phyloP scores from a whole-genome alignment of 1,140 invertebrate species.

The Cydia strobilella region DNA sequence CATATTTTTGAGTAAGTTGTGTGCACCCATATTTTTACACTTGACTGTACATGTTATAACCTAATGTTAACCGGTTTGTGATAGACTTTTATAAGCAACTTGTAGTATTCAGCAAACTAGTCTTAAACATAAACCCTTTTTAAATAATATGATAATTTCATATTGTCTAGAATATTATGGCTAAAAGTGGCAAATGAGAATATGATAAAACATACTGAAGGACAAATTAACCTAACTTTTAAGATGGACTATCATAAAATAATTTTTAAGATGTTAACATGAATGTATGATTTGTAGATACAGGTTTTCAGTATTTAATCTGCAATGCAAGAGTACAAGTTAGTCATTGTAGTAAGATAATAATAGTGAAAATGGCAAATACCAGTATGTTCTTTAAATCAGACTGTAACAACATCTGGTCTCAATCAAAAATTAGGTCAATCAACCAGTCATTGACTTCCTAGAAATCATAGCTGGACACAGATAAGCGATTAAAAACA shows the following conservation, averaged over 20 bases:
- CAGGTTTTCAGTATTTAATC: background rate
- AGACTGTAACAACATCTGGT: background rate
- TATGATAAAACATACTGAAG: conserved; percentile 28
- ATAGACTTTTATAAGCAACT: background rate
- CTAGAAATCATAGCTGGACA: background rate
- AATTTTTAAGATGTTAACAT: background rate
- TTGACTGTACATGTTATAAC: background rate
- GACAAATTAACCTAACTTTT: conserved; percentile 11
- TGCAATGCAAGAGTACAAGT: background rate
- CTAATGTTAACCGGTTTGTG: background rate
- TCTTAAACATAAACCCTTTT: background rate
- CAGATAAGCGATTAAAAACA: background rate
- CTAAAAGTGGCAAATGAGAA: conserved; percentile 1
- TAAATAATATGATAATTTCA: background rate
- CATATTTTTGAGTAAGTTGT: too few relatives aligned
- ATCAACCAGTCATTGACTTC: background rate
- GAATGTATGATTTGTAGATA: background rate
- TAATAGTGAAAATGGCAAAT: background rate
- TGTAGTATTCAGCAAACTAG: background rate
- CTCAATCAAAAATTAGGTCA: background rate
- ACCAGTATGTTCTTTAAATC: background rate
- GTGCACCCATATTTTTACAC: too few relatives aligned
- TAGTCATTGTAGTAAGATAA: too few relatives aligned
- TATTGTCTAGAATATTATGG: background rate
- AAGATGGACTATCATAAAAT: background rate